Conservation (phyloP, 2,797 vertebrate species). For the Valencia hispanica region DNA sequence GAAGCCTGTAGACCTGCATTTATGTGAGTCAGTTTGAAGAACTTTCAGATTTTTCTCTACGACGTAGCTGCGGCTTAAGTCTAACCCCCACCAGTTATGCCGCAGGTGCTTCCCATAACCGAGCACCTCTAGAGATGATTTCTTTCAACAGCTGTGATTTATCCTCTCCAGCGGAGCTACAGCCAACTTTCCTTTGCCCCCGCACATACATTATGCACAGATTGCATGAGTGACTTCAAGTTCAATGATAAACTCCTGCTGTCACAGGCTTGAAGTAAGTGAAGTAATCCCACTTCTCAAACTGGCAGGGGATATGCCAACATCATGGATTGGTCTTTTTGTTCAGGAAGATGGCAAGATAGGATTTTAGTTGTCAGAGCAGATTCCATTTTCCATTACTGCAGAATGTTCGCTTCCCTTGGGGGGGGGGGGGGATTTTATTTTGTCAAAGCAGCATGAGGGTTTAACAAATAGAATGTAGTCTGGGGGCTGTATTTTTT, state of each 20-base stretch:
- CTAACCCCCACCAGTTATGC: conserved; percentile 32
- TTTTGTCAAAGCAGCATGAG: conserved; percentile 13
- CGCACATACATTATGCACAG: conserved; percentile 52
- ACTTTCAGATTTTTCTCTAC: conserved; percentile 31
- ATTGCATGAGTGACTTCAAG: conserved; percentile 41
- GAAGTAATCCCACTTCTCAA: conserved; percentile 33
- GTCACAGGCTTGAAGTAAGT: conserved; percentile 41
- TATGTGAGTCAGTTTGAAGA: conserved; percentile 28
- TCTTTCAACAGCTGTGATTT: conserved; percentile 50
- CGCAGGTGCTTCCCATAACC: conserved; percentile 38
- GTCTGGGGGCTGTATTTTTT: conserved; percentile 12
- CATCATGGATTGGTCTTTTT: conserved; percentile 37
- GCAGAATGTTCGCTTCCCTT: conserved; percentile 17
- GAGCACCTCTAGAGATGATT: conserved; percentile 26
- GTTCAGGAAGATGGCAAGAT: conserved; percentile 11
- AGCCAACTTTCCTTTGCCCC: conserved; percentile 32
- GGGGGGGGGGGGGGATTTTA: conserved; percentile 2
- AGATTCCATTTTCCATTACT: conserved; percentile 13
- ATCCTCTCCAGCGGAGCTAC: conserved; percentile 41
- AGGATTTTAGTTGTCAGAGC: conserved; percentile 5
- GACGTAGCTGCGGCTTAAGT: conserved; percentile 20
- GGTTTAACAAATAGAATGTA: conserved; percentile 20
- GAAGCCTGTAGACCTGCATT: conserved; percentile 11
- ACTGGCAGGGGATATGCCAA: conserved; percentile 39
- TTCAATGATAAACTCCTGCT: conserved; percentile 47